Evolutionary conservation across 2,888 invertebrate species (phyloP).

Genomic region (Drosophila melanocephala): DNA sequence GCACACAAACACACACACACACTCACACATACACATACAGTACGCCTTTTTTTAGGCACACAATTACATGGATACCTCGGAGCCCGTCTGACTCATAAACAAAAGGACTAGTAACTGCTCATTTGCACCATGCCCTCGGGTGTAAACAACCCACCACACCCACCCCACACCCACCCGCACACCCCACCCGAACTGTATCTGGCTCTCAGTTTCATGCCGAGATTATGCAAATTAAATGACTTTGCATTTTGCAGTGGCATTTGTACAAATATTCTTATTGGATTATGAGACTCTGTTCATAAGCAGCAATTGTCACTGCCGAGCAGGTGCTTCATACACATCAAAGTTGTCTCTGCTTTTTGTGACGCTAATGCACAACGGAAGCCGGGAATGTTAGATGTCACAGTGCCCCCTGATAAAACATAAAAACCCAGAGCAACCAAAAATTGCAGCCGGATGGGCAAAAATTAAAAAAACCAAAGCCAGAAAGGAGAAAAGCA

Average conservation of each 20-base stretch:
- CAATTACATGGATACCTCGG: constrained; percentile 21
- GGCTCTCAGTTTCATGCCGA: constrained; percentile 18
- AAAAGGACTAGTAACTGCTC: too few species aligned
- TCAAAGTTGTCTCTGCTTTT: neutral
- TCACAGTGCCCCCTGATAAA: constrained; percentile 46
- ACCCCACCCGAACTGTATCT: neutral
- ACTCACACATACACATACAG: constrained; percentile 8
- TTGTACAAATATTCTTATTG: constrained; percentile 43
- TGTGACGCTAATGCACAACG: constrained; percentile 59
- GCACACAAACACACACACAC: constrained; percentile 10
- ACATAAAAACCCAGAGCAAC: constrained; percentile 9
- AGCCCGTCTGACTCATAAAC: constrained; percentile 58
- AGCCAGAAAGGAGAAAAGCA: constrained; percentile 36
- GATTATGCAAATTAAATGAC: constrained; percentile 66
- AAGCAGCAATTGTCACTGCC: constrained; percentile 18
- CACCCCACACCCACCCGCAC: neutral
- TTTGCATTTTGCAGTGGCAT: constrained; percentile 42
- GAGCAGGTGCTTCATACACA: neutral
- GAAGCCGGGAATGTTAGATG: constrained; percentile 70
- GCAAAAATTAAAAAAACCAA: neutral
- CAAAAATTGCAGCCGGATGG: constrained; percentile 58
- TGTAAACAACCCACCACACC: constrained; percentile 6
- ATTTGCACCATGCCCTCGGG: constrained; percentile 69
- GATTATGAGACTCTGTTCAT: constrained; percentile 14
- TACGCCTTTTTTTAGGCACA: constrained; percentile 12